phyloP scores from a whole-genome alignment of 2,797 vertebrate genomes.

The Gobio occitaniae region DNA sequence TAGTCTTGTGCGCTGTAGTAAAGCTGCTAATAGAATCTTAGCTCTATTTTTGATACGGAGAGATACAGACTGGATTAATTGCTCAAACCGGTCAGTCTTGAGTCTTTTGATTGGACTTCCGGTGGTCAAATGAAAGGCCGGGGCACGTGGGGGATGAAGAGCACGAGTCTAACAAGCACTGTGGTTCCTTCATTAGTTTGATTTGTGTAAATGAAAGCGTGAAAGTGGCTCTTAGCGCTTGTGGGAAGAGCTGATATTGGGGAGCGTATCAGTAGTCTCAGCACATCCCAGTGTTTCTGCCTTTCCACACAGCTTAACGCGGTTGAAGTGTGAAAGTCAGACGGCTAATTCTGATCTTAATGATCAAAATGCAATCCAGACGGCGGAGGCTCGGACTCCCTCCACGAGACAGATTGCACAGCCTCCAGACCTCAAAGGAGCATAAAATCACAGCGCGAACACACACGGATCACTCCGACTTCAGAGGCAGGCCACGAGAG shows the following conservation, averaged over 20 bases:
- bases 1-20: background rate
- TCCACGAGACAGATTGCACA: constrained; percentile 36
- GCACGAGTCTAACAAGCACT: background rate
- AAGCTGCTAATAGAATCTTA: background rate
- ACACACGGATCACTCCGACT: constrained; percentile 36
- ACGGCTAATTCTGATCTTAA: constrained; percentile 59
- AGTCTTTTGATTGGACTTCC: background rate
- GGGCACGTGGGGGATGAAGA: background rate
- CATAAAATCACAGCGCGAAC: constrained; percentile 25
- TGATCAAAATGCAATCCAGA: constrained; percentile 48
- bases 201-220: constrained; percentile 68
- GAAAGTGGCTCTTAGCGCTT: constrained; percentile 68
- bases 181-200: constrained; percentile 50
- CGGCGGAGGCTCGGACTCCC: constrained; percentile 23
- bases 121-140: constrained; percentile 2
- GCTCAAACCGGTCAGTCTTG: background rate
- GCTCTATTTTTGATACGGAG: constrained; percentile 1
- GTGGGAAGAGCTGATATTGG: constrained; percentile 63
- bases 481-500: constrained; percentile 7
- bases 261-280: constrained; percentile 59
- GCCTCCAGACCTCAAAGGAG: constrained; percentile 53
- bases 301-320: constrained; percentile 47
- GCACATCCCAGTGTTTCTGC: constrained; percentile 53
- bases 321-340: constrained; percentile 69
- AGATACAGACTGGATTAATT: background rate